Base-by-base conservation (phyloP, 1,140 invertebrate genomes). In the Eriocheir sinensis region DNA sequence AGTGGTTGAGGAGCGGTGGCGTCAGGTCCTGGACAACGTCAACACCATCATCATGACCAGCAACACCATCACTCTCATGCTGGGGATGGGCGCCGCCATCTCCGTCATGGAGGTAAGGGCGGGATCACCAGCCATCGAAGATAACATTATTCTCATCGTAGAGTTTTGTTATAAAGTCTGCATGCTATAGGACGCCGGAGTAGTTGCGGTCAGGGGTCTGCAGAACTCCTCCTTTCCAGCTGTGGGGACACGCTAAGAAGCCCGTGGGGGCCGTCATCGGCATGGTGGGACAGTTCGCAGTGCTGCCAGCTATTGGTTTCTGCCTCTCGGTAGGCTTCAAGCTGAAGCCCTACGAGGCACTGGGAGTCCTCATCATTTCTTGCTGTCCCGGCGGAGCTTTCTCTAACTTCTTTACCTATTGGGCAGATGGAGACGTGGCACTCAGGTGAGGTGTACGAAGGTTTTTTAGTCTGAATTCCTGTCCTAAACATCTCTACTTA, bases 371-470 rank as follows among this genome's bases (percentile, higher is more conserved):
- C 4, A 96, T 97, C 27, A 96, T 97, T 36, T 96, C 96, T 9
- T 97, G 96, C 90, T 96, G 96, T 95, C 97, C 97, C 0, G 96
- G 97, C 6, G 97, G 97, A 38, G 96, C 97, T 8, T 96, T 96
- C 60, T 97, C 96, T 3, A 97, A 97, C 89, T 96, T 97, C 38
- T 97, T 97, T 95, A 96, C 97, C 0, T 97, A 96, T 94, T 97
- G 96, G 96, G 96, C 95, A 41, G 96, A 97, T 53, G 97, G 97
- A 30, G 97, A 97, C 93, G 96, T 97, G 1, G 96, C 97, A 32
- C 96, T 97, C 36, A 97, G 97, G 97, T 97, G 95, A 93, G 44
- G n/a, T 6, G 80, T 17, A 3, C n/a, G n/a, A n/a, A n/a, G n/a
- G n/a, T n/a, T n/a, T n/a, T n/a, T n/a, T n/a, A n/a, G n/a, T n/a